A percentile compares a stretch with the other conserved stretches of the same genome.
Conservation (phyloP, 2,113 vertebrate species). For the Xiphophorus couchianus region DNA sequence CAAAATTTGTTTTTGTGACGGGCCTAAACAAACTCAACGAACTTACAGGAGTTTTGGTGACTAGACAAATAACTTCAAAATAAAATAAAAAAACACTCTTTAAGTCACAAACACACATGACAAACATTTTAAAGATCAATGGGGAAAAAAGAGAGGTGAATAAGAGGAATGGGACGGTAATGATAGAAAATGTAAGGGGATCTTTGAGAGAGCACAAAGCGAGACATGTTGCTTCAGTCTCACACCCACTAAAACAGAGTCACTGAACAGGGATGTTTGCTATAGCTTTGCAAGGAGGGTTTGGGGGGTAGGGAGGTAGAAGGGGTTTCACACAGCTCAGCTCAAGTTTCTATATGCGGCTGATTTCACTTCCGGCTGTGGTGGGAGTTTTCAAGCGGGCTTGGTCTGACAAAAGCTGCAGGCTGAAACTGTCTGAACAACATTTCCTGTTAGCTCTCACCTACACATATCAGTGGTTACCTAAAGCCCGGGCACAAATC, state of each 20-base stretch:
- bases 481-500: neutral
- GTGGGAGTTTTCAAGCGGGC: constrained; percentile 71
- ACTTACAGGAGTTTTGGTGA: neutral
- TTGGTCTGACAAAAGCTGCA: constrained; percentile 51
- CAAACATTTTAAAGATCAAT: constrained; percentile 9
- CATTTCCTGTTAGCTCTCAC: constrained; percentile 75
- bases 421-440: constrained; percentile 65
- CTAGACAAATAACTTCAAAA: neutral
- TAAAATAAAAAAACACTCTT: neutral
- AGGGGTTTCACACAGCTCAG: constrained; percentile 8
- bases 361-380: constrained; percentile 70
- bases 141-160: constrained; percentile 21
- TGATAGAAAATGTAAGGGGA: constrained; percentile 10
- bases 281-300: constrained; percentile 33
- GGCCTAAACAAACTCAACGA: neutral
- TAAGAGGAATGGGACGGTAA: constrained; percentile 10
- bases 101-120: constrained; percentile 19
- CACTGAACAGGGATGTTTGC: constrained; percentile 12
- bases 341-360: constrained; percentile 51
- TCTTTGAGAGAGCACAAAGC: neutral
- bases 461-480: constrained; percentile 37
- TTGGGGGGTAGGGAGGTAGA: neutral
- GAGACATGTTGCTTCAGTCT: constrained; percentile 12
- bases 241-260: constrained; percentile 21
- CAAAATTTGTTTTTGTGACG: neutral